These are phyloP conservation scores for Eumaeus atala DNA, from an alignment of 1,140 invertebrate species.

Conservation along the genomic window DNA sequence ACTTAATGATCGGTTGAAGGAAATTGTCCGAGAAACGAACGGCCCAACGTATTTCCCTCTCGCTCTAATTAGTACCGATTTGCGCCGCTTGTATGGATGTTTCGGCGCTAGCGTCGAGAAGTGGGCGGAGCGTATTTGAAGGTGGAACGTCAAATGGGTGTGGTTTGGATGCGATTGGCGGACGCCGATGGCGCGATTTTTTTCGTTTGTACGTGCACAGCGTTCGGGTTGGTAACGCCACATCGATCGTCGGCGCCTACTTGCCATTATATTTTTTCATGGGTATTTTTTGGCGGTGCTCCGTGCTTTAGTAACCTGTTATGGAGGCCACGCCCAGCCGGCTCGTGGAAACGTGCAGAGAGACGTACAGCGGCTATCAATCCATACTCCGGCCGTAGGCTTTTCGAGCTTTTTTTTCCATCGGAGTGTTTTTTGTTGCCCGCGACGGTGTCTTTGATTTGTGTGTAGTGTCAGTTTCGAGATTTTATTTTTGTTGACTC, in stretches of 20 bases:
- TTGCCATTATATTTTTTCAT: slow-evolving; percentile 72
- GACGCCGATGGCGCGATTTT: slow-evolving; percentile 48
- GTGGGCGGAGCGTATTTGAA: slow-evolving; percentile 34
- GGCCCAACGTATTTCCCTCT: slow-evolving; percentile 51
- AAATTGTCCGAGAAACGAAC: slow-evolving; percentile 72
- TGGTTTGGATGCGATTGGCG: slow-evolving; percentile 37
- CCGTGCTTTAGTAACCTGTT: slow-evolving; percentile 64
- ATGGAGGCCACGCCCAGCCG: slow-evolving; percentile 54
- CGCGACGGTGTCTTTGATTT: slow-evolving; percentile 50
- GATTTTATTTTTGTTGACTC: slow-evolving; percentile 23
- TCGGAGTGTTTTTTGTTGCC: slow-evolving; percentile 31
- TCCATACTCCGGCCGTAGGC: slow-evolving; percentile 53
- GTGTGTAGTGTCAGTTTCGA: slow-evolving; percentile 43
- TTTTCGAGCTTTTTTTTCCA: slow-evolving; percentile 50
- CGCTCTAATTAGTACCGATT: slow-evolving; percentile 56
- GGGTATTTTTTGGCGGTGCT: slow-evolving; percentile 68
- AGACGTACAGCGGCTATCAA: slow-evolving; percentile 50
- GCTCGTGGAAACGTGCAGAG: slow-evolving; percentile 43
- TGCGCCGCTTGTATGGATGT: slow-evolving; percentile 50
- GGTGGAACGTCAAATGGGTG: slow-evolving; percentile 41
- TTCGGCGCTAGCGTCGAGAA: slow-evolving; percentile 44
- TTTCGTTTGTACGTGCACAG: slow-evolving; percentile 52
- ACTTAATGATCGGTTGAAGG: slow-evolving; percentile 73
- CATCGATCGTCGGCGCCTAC: slow-evolving; percentile 59
- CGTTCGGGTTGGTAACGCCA: slow-evolving; percentile 48